These are phyloP conservation scores for Oscheius sp. DNA, from an alignment of 1,140 invertebrate genomes.

Conservation along the genomic window DNA sequence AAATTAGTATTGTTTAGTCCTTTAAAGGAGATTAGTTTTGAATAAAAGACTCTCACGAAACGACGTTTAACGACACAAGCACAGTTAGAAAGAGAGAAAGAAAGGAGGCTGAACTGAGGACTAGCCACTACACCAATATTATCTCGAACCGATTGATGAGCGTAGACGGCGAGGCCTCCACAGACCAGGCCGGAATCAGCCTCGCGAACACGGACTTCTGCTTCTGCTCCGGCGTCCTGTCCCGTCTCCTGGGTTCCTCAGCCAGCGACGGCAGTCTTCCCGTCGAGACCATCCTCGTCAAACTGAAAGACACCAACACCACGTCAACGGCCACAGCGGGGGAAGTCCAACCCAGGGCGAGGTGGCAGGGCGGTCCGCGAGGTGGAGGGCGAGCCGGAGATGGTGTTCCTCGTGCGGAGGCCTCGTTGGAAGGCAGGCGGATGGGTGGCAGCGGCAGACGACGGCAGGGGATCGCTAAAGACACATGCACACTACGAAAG, in stretches of 20 bases:
- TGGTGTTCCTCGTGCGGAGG: constrained; percentile 9
- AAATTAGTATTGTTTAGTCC: no score
- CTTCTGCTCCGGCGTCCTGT: neutral
- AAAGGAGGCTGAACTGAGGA: neutral
- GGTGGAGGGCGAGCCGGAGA: neutral
- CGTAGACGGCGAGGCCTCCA: constrained; percentile 18
- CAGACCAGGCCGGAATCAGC: constrained; percentile 20
- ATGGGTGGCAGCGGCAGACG: neutral
- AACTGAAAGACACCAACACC: neutral
- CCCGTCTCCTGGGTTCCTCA: neutral
- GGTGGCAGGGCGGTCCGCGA: neutral
- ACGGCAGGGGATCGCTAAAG: constrained; percentile 17
- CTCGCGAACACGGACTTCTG: constrained; percentile 27
- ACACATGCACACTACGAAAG: neutral
- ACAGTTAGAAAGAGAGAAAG: constrained; percentile 3
- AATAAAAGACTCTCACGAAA: no score
- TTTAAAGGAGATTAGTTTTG: no score
- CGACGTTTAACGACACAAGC: no score
- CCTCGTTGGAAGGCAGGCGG: constrained; percentile 14
- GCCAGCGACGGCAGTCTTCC: neutral
- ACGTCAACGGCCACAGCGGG: neutral
- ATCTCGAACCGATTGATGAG: constrained; percentile 28
- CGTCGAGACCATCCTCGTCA: neutral
- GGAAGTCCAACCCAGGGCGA: neutral
- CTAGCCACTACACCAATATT: neutral